These are phyloP conservation scores for Hoplostethus atlanticus DNA, from an alignment of 2,797 vertebrate species.

Conservation along the genomic window DNA sequence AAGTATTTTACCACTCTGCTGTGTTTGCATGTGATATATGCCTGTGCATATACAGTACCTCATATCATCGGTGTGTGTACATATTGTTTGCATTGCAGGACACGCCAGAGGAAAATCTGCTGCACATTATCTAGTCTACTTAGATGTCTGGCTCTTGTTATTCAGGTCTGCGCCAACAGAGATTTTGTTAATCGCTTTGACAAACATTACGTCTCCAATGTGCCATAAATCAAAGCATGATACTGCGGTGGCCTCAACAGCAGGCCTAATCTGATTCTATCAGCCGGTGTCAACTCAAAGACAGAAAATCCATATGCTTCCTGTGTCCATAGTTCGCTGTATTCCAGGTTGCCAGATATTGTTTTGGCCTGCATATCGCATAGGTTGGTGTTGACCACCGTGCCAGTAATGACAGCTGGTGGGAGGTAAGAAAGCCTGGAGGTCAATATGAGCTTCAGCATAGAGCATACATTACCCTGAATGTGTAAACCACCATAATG, in stretches of 20 bases:
- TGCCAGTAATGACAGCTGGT: conserved; percentile 42
- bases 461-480: conserved; percentile 22
- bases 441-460: conserved; percentile 30
- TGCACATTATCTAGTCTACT: conserved; percentile 56
- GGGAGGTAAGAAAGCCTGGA: conserved; percentile 12
- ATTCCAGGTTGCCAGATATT: conserved; percentile 53
- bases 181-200: conserved; percentile 77
- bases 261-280: conserved; percentile 72
- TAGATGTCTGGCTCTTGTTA: conserved; percentile 63
- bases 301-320: conserved; percentile 73
- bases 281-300: conserved; percentile 62
- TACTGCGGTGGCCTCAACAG: conserved; percentile 70
- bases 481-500: conserved; percentile 19
- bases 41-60: conserved; percentile 1
- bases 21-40: conserved; percentile 1
- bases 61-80: neutral
- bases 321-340: conserved; percentile 47
- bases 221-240: conserved; percentile 68
- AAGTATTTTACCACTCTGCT: neutral
- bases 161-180: conserved; percentile 63
- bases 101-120: conserved; percentile 29
- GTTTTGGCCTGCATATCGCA: conserved; percentile 43
- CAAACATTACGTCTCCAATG: conserved; percentile 74
- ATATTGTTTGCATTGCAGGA: conserved; percentile 28
- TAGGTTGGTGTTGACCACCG: conserved; percentile 38